A percentile compares a stretch with the other conserved stretches of the same genome.
Evolutionary conservation across 1,140 invertebrate species (phyloP).

Genomic region (Pseudomyrmex sp.): DNA sequence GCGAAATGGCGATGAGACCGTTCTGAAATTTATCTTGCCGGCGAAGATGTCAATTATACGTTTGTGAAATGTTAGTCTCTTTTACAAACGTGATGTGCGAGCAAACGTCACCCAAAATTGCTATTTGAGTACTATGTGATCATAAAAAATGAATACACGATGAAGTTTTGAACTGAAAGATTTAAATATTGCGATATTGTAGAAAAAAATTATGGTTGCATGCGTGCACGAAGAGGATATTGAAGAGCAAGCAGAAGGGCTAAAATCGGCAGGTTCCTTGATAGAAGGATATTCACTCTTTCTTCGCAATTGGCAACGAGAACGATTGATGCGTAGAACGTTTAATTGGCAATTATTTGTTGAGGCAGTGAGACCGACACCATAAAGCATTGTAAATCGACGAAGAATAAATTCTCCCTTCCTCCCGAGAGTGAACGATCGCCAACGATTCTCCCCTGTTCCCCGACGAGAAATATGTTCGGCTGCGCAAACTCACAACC

Average conservation of each 20-base stretch:
- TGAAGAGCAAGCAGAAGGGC: not conserved
- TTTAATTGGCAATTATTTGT: conserved; percentile 83
- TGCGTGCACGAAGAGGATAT: not conserved
- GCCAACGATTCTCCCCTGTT: conserved; percentile 32
- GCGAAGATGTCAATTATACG: conserved; percentile 54
- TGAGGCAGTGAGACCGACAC: conserved; percentile 77
- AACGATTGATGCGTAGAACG: conserved; percentile 73
- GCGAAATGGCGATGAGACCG: conserved; percentile 36
- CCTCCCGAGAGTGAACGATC: conserved; percentile 45
- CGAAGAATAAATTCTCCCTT: conserved; percentile 78
- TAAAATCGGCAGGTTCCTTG: conserved; percentile 31
- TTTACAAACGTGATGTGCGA: not conserved
- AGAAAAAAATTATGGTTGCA: not conserved
- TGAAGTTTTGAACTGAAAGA: too few species aligned
- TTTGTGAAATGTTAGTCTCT: conserved; percentile 39
- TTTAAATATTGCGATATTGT: not conserved
- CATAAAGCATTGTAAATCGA: conserved; percentile 80
- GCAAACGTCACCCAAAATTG: conserved; percentile 6
- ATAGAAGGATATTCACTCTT: conserved; percentile 60
- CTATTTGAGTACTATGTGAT: not conserved
- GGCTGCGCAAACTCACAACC: conserved; percentile 24
- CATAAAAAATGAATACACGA: not conserved
- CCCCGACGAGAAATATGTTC: conserved; percentile 61
- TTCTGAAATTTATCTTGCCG: conserved; percentile 58
- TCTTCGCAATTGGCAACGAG: conserved; percentile 66